A percentile compares a stretch with the other conserved stretches of the same genome.
Evolutionary conservation across 2,113 vertebrate species (phyloP).

Genomic region (Pygoscelis adeliae): DNA sequence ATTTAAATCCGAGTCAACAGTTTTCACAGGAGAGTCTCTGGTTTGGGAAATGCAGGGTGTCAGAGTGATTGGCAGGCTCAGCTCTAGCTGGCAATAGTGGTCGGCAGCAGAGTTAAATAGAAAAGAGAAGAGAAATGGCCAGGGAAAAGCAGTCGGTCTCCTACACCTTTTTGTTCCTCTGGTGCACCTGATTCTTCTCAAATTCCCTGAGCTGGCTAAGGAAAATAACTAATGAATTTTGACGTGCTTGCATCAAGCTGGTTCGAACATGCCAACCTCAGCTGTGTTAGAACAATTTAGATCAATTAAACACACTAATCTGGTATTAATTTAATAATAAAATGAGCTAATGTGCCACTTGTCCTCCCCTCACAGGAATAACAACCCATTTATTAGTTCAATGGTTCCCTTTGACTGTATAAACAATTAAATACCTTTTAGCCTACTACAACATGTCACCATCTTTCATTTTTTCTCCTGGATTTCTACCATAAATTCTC

Average conservation of each 20-base stretch:
- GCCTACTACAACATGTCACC: not conserved
- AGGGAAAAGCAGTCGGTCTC: not conserved
- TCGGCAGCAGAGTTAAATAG: not conserved
- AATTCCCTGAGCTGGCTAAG: not conserved
- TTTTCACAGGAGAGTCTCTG: not conserved
- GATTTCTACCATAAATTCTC: not conserved
- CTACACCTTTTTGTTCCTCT: not conserved
- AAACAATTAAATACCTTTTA: not conserved
- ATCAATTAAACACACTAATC: slow-evolving; percentile 7
- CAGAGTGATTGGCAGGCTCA: not conserved
- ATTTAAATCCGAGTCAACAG: not conserved
- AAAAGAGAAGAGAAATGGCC: not conserved
- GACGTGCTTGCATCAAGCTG: not conserved
- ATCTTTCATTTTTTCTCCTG: not conserved
- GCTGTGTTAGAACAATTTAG: slow-evolving; percentile 3
- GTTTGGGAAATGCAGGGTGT: not conserved
- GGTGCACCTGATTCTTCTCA: not conserved
- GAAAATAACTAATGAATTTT: not conserved
- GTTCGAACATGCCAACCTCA: not conserved
- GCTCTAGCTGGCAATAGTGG: not conserved
- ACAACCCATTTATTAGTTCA: not conserved
- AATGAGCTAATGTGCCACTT: not conserved
- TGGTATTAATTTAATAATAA: slow-evolving; percentile 30
- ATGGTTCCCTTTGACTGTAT: not conserved
- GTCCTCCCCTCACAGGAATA: not conserved